A percentile compares a stretch with the other conserved stretches of the same genome.
Conservation (phyloP, 2,797 vertebrate genomes). For the Vultur gryphus region DNA sequence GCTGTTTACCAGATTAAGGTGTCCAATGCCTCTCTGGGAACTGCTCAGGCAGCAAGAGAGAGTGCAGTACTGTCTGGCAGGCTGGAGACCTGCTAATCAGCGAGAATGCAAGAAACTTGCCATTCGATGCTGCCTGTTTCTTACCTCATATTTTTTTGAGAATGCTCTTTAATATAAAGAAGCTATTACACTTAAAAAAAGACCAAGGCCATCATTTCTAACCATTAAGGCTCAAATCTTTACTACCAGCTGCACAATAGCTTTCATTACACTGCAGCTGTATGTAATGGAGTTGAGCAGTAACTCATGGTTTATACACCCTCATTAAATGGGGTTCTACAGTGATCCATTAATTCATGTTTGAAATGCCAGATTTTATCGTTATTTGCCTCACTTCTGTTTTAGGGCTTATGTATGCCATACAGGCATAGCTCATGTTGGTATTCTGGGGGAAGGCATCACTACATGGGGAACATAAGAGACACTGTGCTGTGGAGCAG, state of each 20-base stretch:
- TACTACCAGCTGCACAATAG: conserved; percentile 37
- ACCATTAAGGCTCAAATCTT: conserved; percentile 45
- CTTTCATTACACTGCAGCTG: conserved; percentile 54
- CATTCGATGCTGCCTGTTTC: not conserved
- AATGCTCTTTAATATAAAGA: conserved; percentile 47
- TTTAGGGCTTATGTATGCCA: conserved; percentile 25
- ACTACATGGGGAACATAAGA: not conserved
- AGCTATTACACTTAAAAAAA: conserved; percentile 25
- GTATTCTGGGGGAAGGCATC: not conserved
- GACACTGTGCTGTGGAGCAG: not conserved
- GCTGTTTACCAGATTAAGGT: not conserved
- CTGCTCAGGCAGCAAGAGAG: not conserved
- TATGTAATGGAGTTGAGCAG: conserved; percentile 47
- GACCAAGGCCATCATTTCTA: conserved; percentile 38
- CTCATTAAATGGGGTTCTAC: conserved; percentile 53
- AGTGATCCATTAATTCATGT: conserved; percentile 53
- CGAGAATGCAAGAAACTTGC: not conserved
- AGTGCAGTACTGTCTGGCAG: not conserved
- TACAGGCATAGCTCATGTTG: not conserved
- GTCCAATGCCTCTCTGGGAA: not conserved
- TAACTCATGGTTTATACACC: conserved; percentile 62
- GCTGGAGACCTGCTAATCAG: not conserved
- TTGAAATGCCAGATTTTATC: conserved; percentile 65
- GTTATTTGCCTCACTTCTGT: conserved; percentile 52
- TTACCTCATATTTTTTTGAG: not conserved